These are phyloP conservation scores for Cossypha niveicapilla DNA, from an alignment of 2,797 vertebrate species.

Conservation along the genomic window DNA sequence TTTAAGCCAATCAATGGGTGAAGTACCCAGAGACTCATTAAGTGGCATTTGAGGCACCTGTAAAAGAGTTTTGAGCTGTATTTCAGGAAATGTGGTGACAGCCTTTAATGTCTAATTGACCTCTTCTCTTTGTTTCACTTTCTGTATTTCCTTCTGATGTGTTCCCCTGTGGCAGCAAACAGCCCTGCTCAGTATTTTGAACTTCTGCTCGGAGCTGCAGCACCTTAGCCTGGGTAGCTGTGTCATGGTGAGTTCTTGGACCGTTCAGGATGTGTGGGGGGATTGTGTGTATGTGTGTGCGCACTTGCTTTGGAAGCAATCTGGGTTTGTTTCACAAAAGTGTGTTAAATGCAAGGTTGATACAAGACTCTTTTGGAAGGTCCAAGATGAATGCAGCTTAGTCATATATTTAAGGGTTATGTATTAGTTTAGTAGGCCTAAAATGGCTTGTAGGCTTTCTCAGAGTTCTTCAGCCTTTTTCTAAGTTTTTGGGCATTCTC, in stretches of 20 bases:
- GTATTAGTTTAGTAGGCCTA: neutral
- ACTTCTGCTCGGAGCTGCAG: slow-evolving; percentile 92
- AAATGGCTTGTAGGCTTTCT: neutral
- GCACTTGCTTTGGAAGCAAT: accelerated
- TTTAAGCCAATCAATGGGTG: slow-evolving; percentile 74
- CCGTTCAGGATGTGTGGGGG: neutral
- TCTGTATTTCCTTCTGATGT: slow-evolving; percentile 67
- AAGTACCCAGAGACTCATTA: slow-evolving; percentile 80
- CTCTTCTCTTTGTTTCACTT: slow-evolving; percentile 76
- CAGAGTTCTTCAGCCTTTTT: neutral
- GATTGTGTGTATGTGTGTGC: accelerated
- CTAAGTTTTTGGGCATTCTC: neutral
- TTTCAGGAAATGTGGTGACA: slow-evolving; percentile 76
- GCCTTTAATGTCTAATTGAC: slow-evolving; percentile 83
- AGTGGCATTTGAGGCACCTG: slow-evolving; percentile 73
- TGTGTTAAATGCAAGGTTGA: neutral
- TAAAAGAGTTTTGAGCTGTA: slow-evolving; percentile 71
- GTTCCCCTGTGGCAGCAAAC: slow-evolving; percentile 87
- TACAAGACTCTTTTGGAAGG: neutral
- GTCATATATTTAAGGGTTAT: neutral
- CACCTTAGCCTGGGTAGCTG: slow-evolving; percentile 97
- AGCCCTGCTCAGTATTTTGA: slow-evolving; percentile 92
- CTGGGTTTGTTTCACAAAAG: neutral
- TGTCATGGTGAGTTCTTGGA: slow-evolving; percentile 85
- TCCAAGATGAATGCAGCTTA: neutral